A percentile compares a stretch with the other conserved stretches of the same genome.
Evolutionary conservation across 2,797 vertebrate genomes (phyloP).

Genomic region (Dromococcyx pavoninus): DNA sequence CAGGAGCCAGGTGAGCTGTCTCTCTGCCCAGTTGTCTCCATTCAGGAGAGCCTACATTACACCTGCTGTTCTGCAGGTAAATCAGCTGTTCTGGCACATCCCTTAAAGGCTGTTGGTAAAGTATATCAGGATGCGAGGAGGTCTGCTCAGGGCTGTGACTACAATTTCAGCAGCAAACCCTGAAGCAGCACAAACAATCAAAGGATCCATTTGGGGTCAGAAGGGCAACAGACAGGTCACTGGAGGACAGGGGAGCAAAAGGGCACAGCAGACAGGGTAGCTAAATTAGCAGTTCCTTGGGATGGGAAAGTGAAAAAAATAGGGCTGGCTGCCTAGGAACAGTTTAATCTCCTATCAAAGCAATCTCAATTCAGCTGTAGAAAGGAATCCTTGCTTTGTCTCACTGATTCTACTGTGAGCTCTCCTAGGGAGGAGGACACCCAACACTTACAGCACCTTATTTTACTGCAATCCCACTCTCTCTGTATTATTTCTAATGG

Average conservation of each 20-base stretch:
- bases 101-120: neutral
- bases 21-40: neutral
- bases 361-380: neutral
- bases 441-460: neutral
- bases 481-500: neutral
- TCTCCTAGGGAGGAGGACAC: neutral
- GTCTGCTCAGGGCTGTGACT: neutral
- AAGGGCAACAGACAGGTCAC: neutral
- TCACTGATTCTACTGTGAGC: neutral
- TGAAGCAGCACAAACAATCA: neutral
- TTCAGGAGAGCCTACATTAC: neutral
- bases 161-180: neutral
- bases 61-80: neutral
- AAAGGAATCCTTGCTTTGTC: neutral
- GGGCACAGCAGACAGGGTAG: neutral
- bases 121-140: neutral
- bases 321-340: neutral
- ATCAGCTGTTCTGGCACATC: neutral
- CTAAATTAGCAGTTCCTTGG: neutral
- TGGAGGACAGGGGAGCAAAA: rapidly evolving
- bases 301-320: neutral
- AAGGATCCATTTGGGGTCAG: neutral
- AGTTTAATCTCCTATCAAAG: neutral
- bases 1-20: neutral
- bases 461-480: neutral